Evolutionary conservation across 2,797 vertebrate species (phyloP).

Genomic region (Poeciliopsis presidionis): DNA sequence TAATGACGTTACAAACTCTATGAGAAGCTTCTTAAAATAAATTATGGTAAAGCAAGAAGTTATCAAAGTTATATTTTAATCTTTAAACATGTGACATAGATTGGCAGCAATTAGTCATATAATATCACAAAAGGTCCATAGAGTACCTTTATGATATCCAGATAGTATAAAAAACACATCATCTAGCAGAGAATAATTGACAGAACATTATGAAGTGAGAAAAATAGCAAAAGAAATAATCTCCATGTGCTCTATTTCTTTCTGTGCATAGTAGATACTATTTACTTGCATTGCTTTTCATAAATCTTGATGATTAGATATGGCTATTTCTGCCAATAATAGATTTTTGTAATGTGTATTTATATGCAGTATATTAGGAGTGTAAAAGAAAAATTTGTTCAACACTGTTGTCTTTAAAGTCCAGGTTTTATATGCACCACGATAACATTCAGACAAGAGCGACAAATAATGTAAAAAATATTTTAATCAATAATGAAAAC

Average conservation of each 20-base stretch:
- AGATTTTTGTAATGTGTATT: not conserved
- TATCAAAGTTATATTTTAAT: conserved; percentile 11
- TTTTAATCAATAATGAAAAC: not conserved
- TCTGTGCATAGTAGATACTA: not conserved
- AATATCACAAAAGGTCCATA: not conserved
- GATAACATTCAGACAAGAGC: not conserved
- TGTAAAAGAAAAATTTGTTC: not conserved
- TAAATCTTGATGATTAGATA: not conserved
- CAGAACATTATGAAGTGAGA: not conserved
- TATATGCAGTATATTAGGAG: not conserved
- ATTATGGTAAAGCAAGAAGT: conserved; percentile 22
- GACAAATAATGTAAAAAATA: not conserved
- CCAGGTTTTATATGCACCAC: not conserved
- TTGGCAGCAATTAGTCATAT: not conserved
- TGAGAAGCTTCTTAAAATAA: conserved; percentile 27
- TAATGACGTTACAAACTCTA: conserved; percentile 43
- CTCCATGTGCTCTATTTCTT: not conserved
- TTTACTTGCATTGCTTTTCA: not conserved
- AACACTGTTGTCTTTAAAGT: not conserved
- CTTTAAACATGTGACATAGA: not conserved
- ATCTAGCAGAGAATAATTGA: not conserved
- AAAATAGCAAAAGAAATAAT: not conserved
- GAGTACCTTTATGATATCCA: not conserved
- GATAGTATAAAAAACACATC: not conserved
- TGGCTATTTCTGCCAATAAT: not conserved